Conservation (phyloP, 2,888 invertebrate species). For the Napeogenes inachia region DNA sequence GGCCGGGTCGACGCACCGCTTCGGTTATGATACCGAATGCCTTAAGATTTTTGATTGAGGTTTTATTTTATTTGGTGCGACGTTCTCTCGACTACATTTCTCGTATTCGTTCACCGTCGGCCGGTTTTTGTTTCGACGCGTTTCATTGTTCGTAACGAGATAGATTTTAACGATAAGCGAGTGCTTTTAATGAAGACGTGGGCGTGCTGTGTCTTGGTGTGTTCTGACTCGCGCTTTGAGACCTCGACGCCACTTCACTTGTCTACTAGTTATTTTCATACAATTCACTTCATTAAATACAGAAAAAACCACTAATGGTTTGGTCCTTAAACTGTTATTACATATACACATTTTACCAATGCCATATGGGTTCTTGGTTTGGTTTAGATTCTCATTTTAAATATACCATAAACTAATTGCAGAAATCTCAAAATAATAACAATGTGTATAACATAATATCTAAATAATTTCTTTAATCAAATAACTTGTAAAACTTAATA, state of each 20-base stretch:
- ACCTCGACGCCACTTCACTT: slow-evolving; percentile 13
- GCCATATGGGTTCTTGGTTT: too few relatives aligned
- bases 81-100: slow-evolving; percentile 71
- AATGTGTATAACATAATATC: too few relatives aligned
- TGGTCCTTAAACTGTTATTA: too few relatives aligned
- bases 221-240: slow-evolving; percentile 18
- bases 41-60: slow-evolving; percentile 75
- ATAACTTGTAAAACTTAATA: too few relatives aligned
- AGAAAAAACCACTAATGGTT: too few relatives aligned
- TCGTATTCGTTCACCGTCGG: slow-evolving; percentile 71
- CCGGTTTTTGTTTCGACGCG: slow-evolving; percentile 71
- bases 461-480: too few relatives aligned
- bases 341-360: too few relatives aligned
- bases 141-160: slow-evolving; percentile 75
- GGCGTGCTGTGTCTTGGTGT: slow-evolving; percentile 46
- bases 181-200: slow-evolving; percentile 72
- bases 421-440: too few relatives aligned
- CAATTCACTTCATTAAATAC: not conserved
- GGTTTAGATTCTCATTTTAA: too few relatives aligned
- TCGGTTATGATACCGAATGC: slow-evolving; percentile 73
- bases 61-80: slow-evolving; percentile 72
- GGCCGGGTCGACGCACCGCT: slow-evolving; percentile 68
- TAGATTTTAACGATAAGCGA: slow-evolving; percentile 69
- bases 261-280: slow-evolving; percentile 11
- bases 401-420: too few relatives aligned